Conservation (phyloP, 2,797 vertebrate genomes). For the Liparis tanakae region DNA sequence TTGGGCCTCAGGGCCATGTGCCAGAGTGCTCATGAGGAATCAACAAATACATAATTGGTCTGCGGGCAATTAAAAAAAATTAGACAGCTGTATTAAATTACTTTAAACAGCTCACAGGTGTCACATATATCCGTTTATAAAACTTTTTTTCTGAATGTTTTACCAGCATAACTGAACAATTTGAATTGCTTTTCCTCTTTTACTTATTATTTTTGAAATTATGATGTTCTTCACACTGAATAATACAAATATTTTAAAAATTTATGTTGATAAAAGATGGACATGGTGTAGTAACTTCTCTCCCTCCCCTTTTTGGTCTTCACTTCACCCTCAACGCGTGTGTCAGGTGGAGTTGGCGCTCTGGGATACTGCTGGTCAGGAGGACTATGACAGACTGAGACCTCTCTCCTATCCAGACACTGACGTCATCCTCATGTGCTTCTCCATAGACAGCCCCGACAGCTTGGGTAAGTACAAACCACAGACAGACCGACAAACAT, state of each 20-base stretch:
- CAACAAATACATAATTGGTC: not conserved
- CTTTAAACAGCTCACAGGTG: not conserved
- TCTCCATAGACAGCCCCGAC: constrained; percentile 99
- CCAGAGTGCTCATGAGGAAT: not conserved
- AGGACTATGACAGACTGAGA: constrained; percentile 97
- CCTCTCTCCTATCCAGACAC: constrained; percentile 99
- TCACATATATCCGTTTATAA: not conserved
- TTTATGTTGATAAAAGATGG: not conserved
- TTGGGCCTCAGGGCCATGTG: not conserved
- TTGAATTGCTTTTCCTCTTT: not conserved
- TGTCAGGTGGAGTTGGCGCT: constrained; percentile 95
- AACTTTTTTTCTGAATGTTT: not conserved
- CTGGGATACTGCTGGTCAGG: constrained; percentile 98
- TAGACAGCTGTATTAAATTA: not conserved
- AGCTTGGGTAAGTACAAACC: constrained; percentile 90
- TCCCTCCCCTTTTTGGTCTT: not conserved
- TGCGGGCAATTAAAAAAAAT: no score
- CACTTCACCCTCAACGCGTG: not conserved
- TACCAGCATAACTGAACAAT: not conserved
- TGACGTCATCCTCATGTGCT: constrained; percentile 99
- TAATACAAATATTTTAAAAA: constrained; percentile 1
- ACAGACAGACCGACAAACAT: not conserved
- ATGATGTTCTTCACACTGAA: not conserved
- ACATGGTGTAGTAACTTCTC: constrained; percentile 7
- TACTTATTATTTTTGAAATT: not conserved